A percentile compares a stretch with the other conserved stretches of the same genome.
These are phyloP conservation scores for Crotalus horridus DNA, from an alignment of 2,113 vertebrate genomes.

Conservation along the genomic window DNA sequence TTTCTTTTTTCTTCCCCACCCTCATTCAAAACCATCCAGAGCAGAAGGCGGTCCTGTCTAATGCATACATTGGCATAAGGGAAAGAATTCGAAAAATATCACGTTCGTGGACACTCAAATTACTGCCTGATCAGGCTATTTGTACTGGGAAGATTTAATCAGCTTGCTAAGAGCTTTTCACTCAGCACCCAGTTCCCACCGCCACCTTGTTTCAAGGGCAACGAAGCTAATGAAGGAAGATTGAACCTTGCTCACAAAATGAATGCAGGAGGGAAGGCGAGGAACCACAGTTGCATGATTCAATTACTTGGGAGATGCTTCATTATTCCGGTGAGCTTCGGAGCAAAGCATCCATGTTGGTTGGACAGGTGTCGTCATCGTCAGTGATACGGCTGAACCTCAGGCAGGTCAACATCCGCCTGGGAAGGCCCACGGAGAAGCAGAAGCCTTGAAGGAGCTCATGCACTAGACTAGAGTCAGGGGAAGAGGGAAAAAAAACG, in stretches of 20 bases:
- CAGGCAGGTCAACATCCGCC: neutral
- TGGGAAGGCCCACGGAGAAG: rapidly evolving
- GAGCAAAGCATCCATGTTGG: slow-evolving; percentile 43
- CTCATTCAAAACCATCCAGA: slow-evolving; percentile 14
- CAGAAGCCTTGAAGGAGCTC: neutral
- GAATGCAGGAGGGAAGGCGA: slow-evolving; percentile 43
- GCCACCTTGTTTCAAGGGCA: slow-evolving; percentile 47
- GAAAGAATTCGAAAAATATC: slow-evolving; percentile 48
- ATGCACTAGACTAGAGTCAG: neutral
- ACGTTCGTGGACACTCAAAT: slow-evolving; percentile 42
- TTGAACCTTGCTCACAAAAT: slow-evolving; percentile 58
- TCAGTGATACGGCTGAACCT: neutral
- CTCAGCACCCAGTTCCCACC: slow-evolving; percentile 39
- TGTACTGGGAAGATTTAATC: slow-evolving; percentile 62
- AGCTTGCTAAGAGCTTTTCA: slow-evolving; percentile 44
- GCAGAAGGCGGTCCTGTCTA: neutral
- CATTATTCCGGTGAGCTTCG: slow-evolving; percentile 58
- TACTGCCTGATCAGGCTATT: slow-evolving; percentile 53
- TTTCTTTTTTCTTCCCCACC: neutral
- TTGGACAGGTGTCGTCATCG: slow-evolving; percentile 18
- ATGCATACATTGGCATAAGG: neutral
- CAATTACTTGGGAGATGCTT: slow-evolving; percentile 59
- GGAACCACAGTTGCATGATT: slow-evolving; percentile 54
- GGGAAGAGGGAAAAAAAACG: neutral
- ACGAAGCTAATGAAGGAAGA: slow-evolving; percentile 65